Evolutionary conservation across 2,888 invertebrate species (phyloP).

Genomic region (Andrena haemorrhoa): DNA sequence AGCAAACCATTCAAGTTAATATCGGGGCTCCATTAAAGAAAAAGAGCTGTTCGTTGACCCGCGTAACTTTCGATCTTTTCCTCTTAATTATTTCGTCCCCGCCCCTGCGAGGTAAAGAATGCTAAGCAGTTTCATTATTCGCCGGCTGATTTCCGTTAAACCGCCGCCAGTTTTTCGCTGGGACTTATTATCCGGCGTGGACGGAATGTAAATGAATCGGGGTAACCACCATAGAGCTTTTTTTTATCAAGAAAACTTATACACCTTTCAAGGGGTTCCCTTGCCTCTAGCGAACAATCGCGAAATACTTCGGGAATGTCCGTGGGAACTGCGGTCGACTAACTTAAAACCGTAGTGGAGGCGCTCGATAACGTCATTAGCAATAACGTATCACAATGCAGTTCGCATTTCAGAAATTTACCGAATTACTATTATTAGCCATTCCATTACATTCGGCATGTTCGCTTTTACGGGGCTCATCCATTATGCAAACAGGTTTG

Average conservation of each 20-base stretch:
- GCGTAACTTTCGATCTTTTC: conserved; percentile 72
- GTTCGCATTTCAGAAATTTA: conserved; percentile 47
- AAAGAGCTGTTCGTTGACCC: conserved; percentile 63
- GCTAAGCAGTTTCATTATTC: conserved; percentile 84
- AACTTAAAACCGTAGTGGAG: background rate
- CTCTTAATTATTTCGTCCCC: conserved; percentile 82
- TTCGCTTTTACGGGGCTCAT: conserved; percentile 37
- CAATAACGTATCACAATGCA: conserved; percentile 24
- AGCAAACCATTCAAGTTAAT: conserved; percentile 47
- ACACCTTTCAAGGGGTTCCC: conserved; percentile 8
- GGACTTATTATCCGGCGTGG: conserved; percentile 83
- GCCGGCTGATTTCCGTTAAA: conserved; percentile 83
- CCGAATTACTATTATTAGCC: conserved; percentile 56
- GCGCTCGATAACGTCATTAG: conserved; percentile 25
- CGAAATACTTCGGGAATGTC: background rate
- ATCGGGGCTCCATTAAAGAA: conserved; percentile 66
- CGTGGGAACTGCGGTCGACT: background rate
- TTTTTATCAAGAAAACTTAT: conserved; percentile 63
- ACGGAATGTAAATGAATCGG: conserved; percentile 83
- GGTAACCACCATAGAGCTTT: conserved; percentile 72
- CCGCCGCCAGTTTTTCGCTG: conserved; percentile 82
- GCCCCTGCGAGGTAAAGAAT: conserved; percentile 79
- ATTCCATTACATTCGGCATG: conserved; percentile 51
- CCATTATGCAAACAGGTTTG: conserved; percentile 53
- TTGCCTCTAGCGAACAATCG: background rate